Evolutionary conservation across 2,888 invertebrate genomes (phyloP).

Genomic region (Lasioglossum marginatum): DNA sequence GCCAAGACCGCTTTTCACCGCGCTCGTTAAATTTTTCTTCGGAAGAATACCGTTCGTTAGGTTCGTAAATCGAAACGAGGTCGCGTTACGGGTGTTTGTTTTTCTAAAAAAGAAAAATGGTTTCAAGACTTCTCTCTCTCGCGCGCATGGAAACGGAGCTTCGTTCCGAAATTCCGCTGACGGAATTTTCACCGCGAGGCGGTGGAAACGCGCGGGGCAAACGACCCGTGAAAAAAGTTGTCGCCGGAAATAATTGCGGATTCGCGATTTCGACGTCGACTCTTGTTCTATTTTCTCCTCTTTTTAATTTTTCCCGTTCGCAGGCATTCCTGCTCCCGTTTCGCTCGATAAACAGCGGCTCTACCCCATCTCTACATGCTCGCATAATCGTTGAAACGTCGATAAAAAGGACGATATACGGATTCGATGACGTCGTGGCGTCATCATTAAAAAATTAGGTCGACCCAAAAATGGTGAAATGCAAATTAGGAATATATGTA

Average conservation of each 20-base stretch:
- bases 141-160: neutral
- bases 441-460: neutral
- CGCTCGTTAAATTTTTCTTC: conserved; percentile 10
- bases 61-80: conserved; percentile 5
- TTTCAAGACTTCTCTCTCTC: neutral
- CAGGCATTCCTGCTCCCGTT: neutral
- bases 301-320: neutral
- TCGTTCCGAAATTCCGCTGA: neutral
- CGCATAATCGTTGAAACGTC: conserved; percentile 26
- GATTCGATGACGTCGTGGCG: neutral
- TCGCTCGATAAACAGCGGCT: conserved; percentile 11
- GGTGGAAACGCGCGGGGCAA: neutral
- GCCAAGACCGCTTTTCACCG: neutral
- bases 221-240: conserved; percentile 3
- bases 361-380: neutral
- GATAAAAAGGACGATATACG: neutral
- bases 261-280: neutral
- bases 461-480: no score
- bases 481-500: no score
- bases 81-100: neutral
- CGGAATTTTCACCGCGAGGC: neutral
- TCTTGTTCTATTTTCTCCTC: neutral
- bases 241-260: conserved; percentile 36
- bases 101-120: neutral
- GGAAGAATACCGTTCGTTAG: conserved; percentile 7